These are phyloP conservation scores for Periphyllus acericola DNA, from an alignment of 2,888 invertebrate species.

Conservation along the genomic window DNA sequence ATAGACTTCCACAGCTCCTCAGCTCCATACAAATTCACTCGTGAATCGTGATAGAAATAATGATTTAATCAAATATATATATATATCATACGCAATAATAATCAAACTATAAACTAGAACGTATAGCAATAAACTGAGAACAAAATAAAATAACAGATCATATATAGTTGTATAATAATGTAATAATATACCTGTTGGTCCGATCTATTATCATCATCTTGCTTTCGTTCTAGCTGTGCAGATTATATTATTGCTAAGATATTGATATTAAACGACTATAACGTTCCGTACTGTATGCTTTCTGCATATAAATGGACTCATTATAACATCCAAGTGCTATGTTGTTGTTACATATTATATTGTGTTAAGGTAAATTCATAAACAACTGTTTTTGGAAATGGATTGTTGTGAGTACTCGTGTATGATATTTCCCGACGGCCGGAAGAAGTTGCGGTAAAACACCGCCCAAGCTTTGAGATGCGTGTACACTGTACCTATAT, in stretches of 20 bases:
- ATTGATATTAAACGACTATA: slow-evolving; percentile 23
- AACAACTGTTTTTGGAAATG: slow-evolving; percentile 32
- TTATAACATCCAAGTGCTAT: slow-evolving; percentile 15
- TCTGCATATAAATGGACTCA: slow-evolving; percentile 49
- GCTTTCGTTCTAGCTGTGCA: slow-evolving; percentile 33
- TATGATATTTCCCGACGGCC: slow-evolving; percentile 13
- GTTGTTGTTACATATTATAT: slow-evolving; percentile 1
- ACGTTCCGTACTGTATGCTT: background rate
- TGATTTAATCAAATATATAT: background rate
- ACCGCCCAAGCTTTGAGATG: slow-evolving; percentile 37
- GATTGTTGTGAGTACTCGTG: background rate
- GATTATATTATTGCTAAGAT: slow-evolving; percentile 34
- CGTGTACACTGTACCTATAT: background rate
- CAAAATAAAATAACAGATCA: background rate
- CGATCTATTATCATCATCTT: slow-evolving; percentile 33
- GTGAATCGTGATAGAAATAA: background rate
- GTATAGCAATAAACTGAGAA: background rate
- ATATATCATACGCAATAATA: background rate
- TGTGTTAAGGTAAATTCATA: background rate
- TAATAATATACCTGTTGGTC: background rate
- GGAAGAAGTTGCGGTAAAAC: slow-evolving; percentile 59
- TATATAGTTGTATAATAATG: background rate
- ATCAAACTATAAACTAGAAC: background rate
- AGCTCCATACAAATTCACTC: background rate
- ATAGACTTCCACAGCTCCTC: no score